phyloP scores from a whole-genome alignment of 1,140 invertebrate species.

The Asobara japonica region DNA sequence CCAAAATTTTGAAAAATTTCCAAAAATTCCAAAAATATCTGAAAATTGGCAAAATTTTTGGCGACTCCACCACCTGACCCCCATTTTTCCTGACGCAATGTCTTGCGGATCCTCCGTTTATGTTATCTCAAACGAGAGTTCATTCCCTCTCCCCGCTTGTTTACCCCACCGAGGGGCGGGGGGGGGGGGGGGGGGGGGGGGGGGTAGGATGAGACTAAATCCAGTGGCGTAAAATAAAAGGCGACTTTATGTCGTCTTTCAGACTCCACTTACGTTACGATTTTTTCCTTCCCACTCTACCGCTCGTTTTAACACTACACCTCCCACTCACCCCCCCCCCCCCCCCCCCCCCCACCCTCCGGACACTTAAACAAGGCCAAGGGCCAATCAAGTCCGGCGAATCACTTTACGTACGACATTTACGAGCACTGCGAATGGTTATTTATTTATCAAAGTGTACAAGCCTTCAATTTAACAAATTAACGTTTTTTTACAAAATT shows the following conservation, averaged over 20 bases:
- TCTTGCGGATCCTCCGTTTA: background rate
- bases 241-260: conserved; percentile 13
- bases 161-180: background rate
- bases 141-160: background rate
- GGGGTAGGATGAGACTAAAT: background rate
- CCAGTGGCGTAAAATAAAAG: conserved; percentile 15
- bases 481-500: background rate
- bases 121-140: conserved; percentile 11
- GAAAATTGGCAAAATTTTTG: too few species aligned
- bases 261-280: conserved; percentile 14
- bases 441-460: background rate
- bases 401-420: conserved; percentile 15
- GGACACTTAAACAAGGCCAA: conserved; percentile 1
- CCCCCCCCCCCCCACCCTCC: background rate
- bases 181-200: background rate
- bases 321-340: background rate
- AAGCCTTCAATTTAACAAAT: background rate
- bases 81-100: too few species aligned
- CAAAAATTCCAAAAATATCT: too few species aligned
- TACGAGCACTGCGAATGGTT: background rate
- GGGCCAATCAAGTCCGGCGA: background rate
- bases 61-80: too few species aligned
- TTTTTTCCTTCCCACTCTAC: background rate
- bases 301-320: background rate
- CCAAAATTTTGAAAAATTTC: too few species aligned